Evolutionary conservation across 2,113 vertebrate species (phyloP).

Genomic region (Bubo scandiacus): DNA sequence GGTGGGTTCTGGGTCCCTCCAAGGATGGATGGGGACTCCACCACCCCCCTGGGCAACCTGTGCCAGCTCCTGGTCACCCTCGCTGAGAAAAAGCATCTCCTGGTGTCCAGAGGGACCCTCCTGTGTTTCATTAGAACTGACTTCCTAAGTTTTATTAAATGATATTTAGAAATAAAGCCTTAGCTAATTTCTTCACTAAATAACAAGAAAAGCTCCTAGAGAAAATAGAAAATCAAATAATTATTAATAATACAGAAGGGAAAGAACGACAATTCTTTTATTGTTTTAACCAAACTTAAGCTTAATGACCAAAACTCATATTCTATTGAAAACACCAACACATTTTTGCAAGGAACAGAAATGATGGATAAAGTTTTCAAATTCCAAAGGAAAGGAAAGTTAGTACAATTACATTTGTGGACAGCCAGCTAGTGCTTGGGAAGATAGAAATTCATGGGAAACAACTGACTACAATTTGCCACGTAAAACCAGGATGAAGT

Average conservation of each 20-base stretch:
- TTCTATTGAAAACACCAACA: neutral
- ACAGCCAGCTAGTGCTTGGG: neutral
- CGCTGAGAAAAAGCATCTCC: fast-evolving
- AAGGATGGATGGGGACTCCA: neutral
- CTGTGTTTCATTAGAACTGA: neutral
- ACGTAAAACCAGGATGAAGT: neutral
- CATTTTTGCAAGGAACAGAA: neutral
- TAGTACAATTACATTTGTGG: neutral
- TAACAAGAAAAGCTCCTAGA: too few species aligned
- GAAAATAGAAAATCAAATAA: neutral
- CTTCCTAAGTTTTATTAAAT: neutral
- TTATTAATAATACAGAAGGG: neutral
- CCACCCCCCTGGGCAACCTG: neutral
- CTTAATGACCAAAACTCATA: neutral
- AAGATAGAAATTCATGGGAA: neutral
- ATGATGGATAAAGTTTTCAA: neutral
- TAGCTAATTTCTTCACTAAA: neutral
- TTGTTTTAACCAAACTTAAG: neutral
- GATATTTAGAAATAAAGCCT: neutral
- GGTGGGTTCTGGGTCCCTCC: neutral
- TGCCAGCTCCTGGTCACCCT: fast-evolving
- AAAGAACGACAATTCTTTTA: neutral
- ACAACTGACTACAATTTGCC: neutral
- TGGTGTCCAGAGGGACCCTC: neutral
- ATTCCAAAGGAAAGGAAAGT: neutral